Base-by-base conservation (phyloP, 2,888 invertebrate genomes). In the Polymixis flavicincta region DNA sequence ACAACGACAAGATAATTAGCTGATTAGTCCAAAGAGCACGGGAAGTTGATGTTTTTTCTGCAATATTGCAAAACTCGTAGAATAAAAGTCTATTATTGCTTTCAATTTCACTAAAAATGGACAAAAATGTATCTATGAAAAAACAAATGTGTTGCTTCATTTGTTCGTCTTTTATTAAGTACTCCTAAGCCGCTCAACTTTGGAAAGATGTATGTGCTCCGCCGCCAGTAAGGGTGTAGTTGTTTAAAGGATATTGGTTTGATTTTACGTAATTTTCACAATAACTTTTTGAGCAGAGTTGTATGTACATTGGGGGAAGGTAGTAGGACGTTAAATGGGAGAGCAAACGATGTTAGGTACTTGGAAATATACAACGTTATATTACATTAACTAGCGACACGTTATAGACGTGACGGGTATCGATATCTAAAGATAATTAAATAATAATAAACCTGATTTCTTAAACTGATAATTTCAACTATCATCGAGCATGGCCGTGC, bases 131-230 rank as follows among this genome's bases (percentile, higher is more conserved):
- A 2, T 63, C 25, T 45, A 63, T 63, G 61, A 1, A 63, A 63
- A 45, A 63, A 63, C 42, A 63, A 63, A 4, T 63, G n/a, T 63
- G 61, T 63, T 60, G 60, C 60, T 42, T 63, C 61, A 2, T 42
- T 63, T 63, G 61, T 63, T 63, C 42, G 61, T 14, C 42, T 63
- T 61, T 61, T 61, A 42, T 63, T 63, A 63, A 63, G n/a, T 63
- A 45, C 14, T 63, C 61, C 61, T 45, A 63, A 63, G 61, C 61
- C 25, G 61, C 61, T 25, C 8, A 45, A 63, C 61, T 63, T 63
- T 63, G 42, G 61, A 63, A 4, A 63, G 42, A 63, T 63, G 61
- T 63, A 61, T 63, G 42, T 45, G n/a, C 61, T 63, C 61, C 42
- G 42, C 61, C 61, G 42, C 61, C n/a, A 63, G 42, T 61, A 61